A percentile compares a stretch with the other conserved stretches of the same genome.
These are phyloP conservation scores for Yponomeuta malinellus DNA, from an alignment of 2,888 invertebrate species.

Conservation along the genomic window DNA sequence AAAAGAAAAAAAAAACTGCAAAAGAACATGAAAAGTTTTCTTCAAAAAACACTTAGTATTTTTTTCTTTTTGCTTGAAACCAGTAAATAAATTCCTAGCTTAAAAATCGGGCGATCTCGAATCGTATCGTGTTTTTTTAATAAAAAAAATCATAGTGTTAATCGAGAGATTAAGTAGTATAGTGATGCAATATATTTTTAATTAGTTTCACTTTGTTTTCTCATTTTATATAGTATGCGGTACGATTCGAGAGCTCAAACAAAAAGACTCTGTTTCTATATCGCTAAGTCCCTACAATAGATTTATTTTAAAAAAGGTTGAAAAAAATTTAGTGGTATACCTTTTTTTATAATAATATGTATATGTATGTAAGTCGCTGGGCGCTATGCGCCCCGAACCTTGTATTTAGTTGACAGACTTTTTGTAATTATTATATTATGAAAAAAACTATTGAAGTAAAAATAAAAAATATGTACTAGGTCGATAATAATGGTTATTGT, in stretches of 20 bases:
- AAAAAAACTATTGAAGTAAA: slow-evolving; percentile 26
- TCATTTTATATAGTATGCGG: neutral
- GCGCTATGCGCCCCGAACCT: slow-evolving; percentile 65
- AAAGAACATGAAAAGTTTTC: neutral
- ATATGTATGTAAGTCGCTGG: slow-evolving; percentile 64
- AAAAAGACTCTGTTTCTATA: slow-evolving; percentile 8
- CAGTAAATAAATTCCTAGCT: slow-evolving; percentile 4
- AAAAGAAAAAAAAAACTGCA: neutral
- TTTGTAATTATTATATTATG: slow-evolving; percentile 64
- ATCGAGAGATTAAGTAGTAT: slow-evolving; percentile 13
- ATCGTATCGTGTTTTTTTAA: neutral
- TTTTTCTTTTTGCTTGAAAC: neutral
- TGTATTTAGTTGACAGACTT: slow-evolving; percentile 70
- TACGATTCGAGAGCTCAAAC: slow-evolving; percentile 11
- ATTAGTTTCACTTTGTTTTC: slow-evolving; percentile 10
- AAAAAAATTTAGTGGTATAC: slow-evolving; percentile 68
- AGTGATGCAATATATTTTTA: slow-evolving; percentile 11
- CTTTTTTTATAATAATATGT: slow-evolving; percentile 54
- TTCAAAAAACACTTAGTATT: neutral
- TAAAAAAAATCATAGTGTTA: slow-evolving; percentile 10
- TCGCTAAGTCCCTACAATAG: slow-evolving; percentile 40
- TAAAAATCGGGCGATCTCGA: neutral
- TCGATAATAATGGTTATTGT: slow-evolving; percentile 53
- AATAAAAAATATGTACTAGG: slow-evolving; percentile 49
- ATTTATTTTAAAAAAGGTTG: slow-evolving; percentile 24